phyloP scores from a whole-genome alignment of 2,888 invertebrate genomes.

The Hydraecia micacea region DNA sequence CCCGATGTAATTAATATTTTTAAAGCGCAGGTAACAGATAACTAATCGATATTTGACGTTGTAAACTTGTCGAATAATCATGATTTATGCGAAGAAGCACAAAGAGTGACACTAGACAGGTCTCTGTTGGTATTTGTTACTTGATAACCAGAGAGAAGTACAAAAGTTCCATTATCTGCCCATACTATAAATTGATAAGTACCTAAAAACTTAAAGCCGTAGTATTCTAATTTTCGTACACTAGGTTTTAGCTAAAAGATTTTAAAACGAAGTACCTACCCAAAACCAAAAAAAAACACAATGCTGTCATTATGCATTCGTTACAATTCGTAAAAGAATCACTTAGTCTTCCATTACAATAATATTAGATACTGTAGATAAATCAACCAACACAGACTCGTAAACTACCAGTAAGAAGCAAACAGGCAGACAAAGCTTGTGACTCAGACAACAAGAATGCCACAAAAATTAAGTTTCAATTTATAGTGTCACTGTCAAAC shows the following conservation, averaged over 20 bases:
- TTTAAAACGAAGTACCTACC: background rate
- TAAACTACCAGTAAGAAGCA: constrained; percentile 15
- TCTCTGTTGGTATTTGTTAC: background rate
- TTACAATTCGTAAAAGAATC: background rate
- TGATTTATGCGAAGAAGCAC: constrained; percentile 1
- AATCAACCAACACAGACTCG: background rate
- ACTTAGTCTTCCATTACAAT: background rate
- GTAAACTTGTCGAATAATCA: background rate
- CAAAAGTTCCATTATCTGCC: background rate
- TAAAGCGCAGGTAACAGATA: background rate
- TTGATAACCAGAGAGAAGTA: background rate
- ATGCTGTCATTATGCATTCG: background rate
- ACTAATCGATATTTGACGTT: constrained; percentile 6
- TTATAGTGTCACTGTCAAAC: constrained; percentile 33
- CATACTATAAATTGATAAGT: background rate
- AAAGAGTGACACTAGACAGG: background rate
- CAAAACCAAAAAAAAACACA: background rate
- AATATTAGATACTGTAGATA: background rate
- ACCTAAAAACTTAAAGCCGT: background rate
- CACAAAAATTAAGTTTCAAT: constrained; percentile 26
- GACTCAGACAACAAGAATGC: constrained; percentile 45
- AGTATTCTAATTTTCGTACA: no score
- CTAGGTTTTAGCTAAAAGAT: background rate
- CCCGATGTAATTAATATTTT: constrained; percentile 12
- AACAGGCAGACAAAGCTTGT: constrained; percentile 1